A percentile compares a stretch with the other conserved stretches of the same genome.
Conservation (phyloP, 2,113 vertebrate genomes). For the Amazona guildingii region DNA sequence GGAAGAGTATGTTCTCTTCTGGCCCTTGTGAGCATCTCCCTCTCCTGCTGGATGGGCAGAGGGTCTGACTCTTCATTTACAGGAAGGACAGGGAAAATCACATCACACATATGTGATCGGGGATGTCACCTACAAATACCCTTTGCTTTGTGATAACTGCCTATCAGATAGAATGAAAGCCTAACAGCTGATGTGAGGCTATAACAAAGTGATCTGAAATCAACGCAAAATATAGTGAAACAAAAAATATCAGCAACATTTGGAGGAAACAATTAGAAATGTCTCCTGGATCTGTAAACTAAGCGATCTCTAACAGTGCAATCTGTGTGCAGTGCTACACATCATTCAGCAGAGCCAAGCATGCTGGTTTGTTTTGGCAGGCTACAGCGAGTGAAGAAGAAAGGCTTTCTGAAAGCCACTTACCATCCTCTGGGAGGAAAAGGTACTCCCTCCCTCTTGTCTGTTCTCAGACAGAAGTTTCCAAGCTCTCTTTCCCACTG, state of each 20-base stretch:
- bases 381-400: slow-evolving; percentile 7
- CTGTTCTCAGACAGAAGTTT: slow-evolving; percentile 30
- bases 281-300: not conserved
- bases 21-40: not conserved
- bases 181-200: not conserved
- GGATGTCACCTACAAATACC: not conserved
- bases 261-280: not conserved
- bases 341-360: not conserved
- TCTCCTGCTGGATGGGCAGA: not conserved
- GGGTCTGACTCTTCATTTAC: not conserved
- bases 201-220: not conserved
- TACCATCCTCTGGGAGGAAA: slow-evolving; percentile 49
- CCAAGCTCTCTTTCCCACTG: slow-evolving; percentile 22
- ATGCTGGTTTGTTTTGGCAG: slow-evolving; percentile 22
- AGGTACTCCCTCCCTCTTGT: slow-evolving; percentile 15
- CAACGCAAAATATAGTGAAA: not conserved
- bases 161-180: not conserved
- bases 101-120: not conserved
- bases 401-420: slow-evolving; percentile 60
- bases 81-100: not conserved
- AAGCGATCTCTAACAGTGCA: not conserved
- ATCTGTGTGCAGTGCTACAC: not conserved
- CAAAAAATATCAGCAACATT: not conserved
- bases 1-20: not conserved
- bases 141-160: not conserved